Percentiles rank a stretch among this genome's conserved stretches.
These are phyloP conservation scores for Noctua pronuba DNA, from an alignment of 2,888 invertebrate genomes.

Conservation along the genomic window DNA sequence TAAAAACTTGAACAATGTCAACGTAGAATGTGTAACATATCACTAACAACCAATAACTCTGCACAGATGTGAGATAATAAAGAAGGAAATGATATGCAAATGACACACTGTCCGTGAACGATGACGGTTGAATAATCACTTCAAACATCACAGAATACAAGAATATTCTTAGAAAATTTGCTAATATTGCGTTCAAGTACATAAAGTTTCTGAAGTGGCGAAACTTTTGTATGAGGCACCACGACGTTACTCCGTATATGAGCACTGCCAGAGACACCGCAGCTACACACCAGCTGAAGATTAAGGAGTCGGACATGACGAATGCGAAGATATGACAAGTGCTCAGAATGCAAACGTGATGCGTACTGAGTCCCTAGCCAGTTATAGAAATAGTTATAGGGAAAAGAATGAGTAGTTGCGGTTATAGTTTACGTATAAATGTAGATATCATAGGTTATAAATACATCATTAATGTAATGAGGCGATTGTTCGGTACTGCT, in stretches of 20 bases:
- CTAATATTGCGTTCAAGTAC: slow-evolving; percentile 4
- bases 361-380: neutral
- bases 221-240: slow-evolving; percentile 1
- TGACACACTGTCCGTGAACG: no score
- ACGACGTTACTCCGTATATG: slow-evolving; percentile 13
- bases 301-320: neutral
- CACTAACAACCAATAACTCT: slow-evolving; percentile 21
- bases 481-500: neutral
- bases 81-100: no score
- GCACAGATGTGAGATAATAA: neutral
- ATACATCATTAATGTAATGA: no score
- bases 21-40: slow-evolving; percentile 20
- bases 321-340: neutral
- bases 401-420: neutral
- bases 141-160: neutral
- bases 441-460: no score
- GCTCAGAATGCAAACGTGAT: neutral
- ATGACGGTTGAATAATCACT: no score
- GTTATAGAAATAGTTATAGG: neutral
- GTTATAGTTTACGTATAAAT: neutral
- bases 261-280: neutral
- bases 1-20: slow-evolving; percentile 12
- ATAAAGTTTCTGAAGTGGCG: slow-evolving; percentile 12
- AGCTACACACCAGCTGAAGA: slow-evolving; percentile 9
- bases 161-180: slow-evolving; percentile 2